These are phyloP conservation scores for Paraplagusia blochii DNA, from an alignment of 2,113 vertebrate species.

Conservation along the genomic window DNA sequence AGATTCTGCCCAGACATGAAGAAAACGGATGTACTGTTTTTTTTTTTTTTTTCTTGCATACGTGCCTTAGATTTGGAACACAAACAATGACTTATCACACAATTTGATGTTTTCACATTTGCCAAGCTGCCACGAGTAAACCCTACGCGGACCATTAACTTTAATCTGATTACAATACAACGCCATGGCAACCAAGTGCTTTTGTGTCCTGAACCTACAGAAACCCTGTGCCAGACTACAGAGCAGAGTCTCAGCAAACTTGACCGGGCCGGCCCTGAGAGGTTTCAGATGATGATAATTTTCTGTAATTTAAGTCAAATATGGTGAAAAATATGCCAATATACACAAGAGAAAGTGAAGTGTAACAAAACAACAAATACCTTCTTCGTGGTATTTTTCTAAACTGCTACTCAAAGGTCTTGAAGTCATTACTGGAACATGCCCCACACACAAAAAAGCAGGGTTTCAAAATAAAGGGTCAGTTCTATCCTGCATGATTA, in stretches of 20 bases:
- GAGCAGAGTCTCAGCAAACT: slow-evolving; percentile 32
- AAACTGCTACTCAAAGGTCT: slow-evolving; percentile 15
- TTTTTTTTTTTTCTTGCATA: too few relatives aligned
- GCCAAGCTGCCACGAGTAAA: slow-evolving; percentile 27
- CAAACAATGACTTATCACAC: slow-evolving; percentile 7
- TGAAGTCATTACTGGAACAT: slow-evolving; percentile 28
- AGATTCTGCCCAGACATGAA: too few relatives aligned
- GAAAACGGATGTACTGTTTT: too few relatives aligned
- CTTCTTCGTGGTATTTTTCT: slow-evolving; percentile 13
- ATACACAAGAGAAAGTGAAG: slow-evolving; percentile 36
- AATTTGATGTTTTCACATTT: slow-evolving; percentile 13
- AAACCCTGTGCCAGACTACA: slow-evolving; percentile 28
- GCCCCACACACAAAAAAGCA: slow-evolving; percentile 9
- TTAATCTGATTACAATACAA: slow-evolving; percentile 49
- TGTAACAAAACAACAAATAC: slow-evolving; percentile 37
- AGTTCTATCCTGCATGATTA: slow-evolving; percentile 9
- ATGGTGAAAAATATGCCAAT: slow-evolving; percentile 31
- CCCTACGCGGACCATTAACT: slow-evolving; percentile 30
- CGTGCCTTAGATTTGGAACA: too few relatives aligned
- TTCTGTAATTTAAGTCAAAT: slow-evolving; percentile 33
- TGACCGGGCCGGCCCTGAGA: slow-evolving; percentile 30
- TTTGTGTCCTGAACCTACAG: slow-evolving; percentile 30
- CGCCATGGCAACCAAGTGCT: slow-evolving; percentile 47
- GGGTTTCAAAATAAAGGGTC: background rate
- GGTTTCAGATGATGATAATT: slow-evolving; percentile 55